Evolutionary conservation across 1,140 invertebrate genomes (phyloP).

Genomic region (Lucilia cuprina): DNA sequence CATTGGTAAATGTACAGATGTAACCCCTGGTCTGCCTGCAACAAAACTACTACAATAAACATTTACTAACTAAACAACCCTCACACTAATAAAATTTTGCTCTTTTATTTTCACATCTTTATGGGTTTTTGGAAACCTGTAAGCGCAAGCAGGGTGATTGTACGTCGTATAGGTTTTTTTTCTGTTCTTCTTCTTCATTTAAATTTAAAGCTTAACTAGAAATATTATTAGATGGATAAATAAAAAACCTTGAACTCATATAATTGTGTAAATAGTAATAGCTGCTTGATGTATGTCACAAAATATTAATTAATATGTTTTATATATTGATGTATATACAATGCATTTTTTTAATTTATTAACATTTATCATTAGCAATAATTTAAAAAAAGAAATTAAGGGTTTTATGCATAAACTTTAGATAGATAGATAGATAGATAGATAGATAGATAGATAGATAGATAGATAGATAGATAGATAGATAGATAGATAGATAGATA

Average conservation of each 20-base stretch:
- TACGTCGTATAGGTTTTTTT: constrained; percentile 4
- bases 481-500: no score
- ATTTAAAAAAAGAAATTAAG: no score
- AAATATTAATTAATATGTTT: neutral
- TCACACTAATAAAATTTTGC: constrained; percentile 4
- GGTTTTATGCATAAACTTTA: no score
- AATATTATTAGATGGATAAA: constrained; percentile 16
- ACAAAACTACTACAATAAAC: neutral
- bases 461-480: no score
- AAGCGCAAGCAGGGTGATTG: constrained; percentile 14
- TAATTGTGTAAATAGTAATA: neutral
- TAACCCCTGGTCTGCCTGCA: neutral
- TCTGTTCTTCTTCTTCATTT: neutral
- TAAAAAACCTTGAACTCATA: constrained; percentile 31
- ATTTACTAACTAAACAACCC: constrained; percentile 1
- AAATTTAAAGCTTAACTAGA: constrained; percentile 5
- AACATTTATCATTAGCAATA: no score
- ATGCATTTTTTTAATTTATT: no score
- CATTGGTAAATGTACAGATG: neutral
- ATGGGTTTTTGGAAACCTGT: neutral
- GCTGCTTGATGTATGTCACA: no score
- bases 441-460: no score
- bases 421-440: no score
- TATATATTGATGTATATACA: no score
- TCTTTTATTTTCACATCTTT: neutral